Evolutionary conservation across 2,888 invertebrate species (phyloP).

Genomic region (Myathropa florea): DNA sequence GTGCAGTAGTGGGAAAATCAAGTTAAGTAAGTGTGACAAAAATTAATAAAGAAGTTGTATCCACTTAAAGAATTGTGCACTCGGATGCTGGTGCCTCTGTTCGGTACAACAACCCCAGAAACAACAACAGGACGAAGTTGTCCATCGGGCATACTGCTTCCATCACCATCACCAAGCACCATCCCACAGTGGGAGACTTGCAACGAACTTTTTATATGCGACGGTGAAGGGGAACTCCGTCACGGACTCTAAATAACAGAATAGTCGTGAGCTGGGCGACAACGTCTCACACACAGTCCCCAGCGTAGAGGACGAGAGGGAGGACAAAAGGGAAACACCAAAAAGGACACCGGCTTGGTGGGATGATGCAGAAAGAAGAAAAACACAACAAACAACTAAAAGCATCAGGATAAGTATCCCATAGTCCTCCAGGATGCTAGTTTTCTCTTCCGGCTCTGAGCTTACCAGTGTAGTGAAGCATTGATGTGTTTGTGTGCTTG

Average conservation of each 20-base stretch:
- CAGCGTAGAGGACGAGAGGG: not conserved
- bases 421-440: conserved; percentile 56
- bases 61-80: conserved; percentile 67
- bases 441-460: conserved; percentile 53
- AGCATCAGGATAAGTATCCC: conserved; percentile 47
- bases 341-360: not conserved
- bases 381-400: conserved; percentile 59
- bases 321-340: conserved; percentile 28
- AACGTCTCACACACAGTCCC: conserved; percentile 46
- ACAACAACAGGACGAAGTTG: conserved; percentile 14
- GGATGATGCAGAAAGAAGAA: conserved; percentile 32
- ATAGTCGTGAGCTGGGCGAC: conserved; percentile 68
- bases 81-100: too few species aligned
- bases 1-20: conserved; percentile 37
- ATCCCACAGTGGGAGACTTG: not conserved
- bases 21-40: conserved; percentile 68
- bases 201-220: conserved; percentile 58
- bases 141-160: conserved; percentile 35
- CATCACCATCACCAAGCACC: not conserved
- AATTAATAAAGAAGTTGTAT: conserved; percentile 69
- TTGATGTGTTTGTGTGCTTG: not conserved
- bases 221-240: conserved; percentile 54
- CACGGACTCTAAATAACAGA: conserved; percentile 70
- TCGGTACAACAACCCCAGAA: conserved; percentile 17
- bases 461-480: conserved; percentile 15